A percentile compares a stretch with the other conserved stretches of the same genome.
Evolutionary conservation across 1,140 invertebrate species (phyloP).

Genomic region (Spodoptera litura): DNA sequence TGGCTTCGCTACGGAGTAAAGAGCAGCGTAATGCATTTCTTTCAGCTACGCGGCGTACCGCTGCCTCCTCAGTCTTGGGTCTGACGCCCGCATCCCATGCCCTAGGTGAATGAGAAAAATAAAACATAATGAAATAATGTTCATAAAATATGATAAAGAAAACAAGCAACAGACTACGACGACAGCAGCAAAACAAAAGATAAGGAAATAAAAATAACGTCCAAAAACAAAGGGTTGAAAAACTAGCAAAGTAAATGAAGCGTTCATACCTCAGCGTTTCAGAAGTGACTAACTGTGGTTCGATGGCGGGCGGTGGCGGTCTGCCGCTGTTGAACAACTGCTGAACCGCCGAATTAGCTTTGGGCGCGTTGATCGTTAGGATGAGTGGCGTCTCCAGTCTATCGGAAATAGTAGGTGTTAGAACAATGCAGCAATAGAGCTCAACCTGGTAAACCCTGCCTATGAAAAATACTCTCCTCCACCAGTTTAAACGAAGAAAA

Average conservation of each 20-base stretch:
- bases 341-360: slow-evolving; percentile 77
- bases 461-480: too few species aligned
- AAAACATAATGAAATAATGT: neutral
- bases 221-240: slow-evolving; percentile 1
- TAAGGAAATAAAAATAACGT: slow-evolving; percentile 1
- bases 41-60: slow-evolving; percentile 77
- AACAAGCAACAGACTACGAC: slow-evolving; percentile 17
- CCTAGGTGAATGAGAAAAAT: slow-evolving; percentile 49
- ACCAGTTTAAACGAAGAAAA: too few species aligned
- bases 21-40: slow-evolving; percentile 78
- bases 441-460: too few species aligned
- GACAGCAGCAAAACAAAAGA: slow-evolving; percentile 6
- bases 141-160: neutral
- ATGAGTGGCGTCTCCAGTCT: slow-evolving; percentile 78
- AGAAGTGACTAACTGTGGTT: slow-evolving; percentile 77
- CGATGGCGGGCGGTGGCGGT: slow-evolving; percentile 78
- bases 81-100: slow-evolving; percentile 78
- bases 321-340: slow-evolving; percentile 78
- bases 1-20: slow-evolving; percentile 74
- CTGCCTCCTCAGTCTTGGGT: slow-evolving; percentile 76
- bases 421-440: too few species aligned
- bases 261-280: slow-evolving; percentile 76
- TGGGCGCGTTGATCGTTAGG: slow-evolving; percentile 70
- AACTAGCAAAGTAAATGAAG: slow-evolving; percentile 34
- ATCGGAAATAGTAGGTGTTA: neutral